phyloP scores from a whole-genome alignment of 1,140 invertebrate species.

The Uloborus diversus region DNA sequence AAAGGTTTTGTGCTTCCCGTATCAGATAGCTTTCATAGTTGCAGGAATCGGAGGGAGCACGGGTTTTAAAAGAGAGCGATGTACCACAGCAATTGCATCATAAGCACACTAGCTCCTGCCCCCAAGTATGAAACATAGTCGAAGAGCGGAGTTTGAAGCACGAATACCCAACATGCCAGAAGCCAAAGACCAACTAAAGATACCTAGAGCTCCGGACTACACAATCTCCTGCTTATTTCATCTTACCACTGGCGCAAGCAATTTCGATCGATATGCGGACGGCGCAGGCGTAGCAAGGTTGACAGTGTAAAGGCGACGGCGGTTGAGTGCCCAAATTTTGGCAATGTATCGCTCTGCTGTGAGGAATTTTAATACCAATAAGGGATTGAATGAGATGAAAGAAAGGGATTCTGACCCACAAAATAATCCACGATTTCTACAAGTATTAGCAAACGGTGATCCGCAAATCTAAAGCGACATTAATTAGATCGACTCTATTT shows the following conservation, averaged over 20 bases:
- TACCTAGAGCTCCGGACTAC: background rate
- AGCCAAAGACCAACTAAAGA: conserved; percentile 20
- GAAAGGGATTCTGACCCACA: too few relatives aligned
- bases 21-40: too few relatives aligned
- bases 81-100: conserved; percentile 8
- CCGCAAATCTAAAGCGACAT: too few relatives aligned
- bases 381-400: too few relatives aligned
- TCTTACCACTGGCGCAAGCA: conserved; percentile 25
- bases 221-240: conserved; percentile 21
- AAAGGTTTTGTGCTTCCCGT: background rate
- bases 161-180: conserved; percentile 22
- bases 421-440: too few relatives aligned
- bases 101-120: background rate
- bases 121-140: conserved; percentile 10
- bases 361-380: too few relatives aligned
- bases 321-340: background rate
- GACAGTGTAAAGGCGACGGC: conserved; percentile 29
- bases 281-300: conserved; percentile 12
- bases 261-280: conserved; percentile 4
- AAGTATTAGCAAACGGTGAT: too few relatives aligned
- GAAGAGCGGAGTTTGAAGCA: background rate
- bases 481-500: too few relatives aligned
- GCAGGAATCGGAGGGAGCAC: too few relatives aligned
- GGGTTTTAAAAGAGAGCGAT: background rate
- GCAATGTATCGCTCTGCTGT: conserved; percentile 6